A percentile compares a stretch with the other conserved stretches of the same genome.
Evolutionary conservation across 1,140 invertebrate species (phyloP).

Genomic region (Calycopis cecrops): DNA sequence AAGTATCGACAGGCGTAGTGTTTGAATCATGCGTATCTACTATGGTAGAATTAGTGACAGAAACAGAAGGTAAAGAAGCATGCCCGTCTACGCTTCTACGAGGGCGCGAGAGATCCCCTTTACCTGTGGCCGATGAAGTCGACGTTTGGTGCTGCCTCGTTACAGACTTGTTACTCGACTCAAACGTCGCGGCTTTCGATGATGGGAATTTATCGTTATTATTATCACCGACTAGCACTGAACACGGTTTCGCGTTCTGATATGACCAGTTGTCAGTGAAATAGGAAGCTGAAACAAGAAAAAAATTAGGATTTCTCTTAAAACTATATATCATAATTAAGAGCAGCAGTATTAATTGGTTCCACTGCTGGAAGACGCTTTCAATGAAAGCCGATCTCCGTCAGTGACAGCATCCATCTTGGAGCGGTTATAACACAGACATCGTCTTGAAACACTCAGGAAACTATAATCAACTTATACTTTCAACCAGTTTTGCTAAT

Average conservation of each 20-base stretch:
- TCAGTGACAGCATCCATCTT: too few species aligned
- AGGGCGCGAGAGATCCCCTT: constrained; percentile 74
- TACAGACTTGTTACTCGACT: constrained; percentile 78
- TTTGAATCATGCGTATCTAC: constrained; percentile 68
- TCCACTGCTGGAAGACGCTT: too few species aligned
- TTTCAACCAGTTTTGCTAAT: too few species aligned
- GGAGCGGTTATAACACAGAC: too few species aligned
- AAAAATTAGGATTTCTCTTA: neutral
- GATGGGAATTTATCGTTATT: constrained; percentile 78
- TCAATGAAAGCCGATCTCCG: too few species aligned
- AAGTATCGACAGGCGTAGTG: constrained; percentile 57
- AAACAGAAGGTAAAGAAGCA: constrained; percentile 70
- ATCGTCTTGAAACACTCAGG: too few species aligned
- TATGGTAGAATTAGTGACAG: constrained; percentile 61
- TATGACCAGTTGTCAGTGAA: constrained; percentile 86
- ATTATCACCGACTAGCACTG: constrained; percentile 86
- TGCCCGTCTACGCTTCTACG: constrained; percentile 81
- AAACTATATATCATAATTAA: too few species aligned
- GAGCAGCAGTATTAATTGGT: too few species aligned
- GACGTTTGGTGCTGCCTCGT: constrained; percentile 73
- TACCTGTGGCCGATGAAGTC: constrained; percentile 76
- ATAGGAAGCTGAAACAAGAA: constrained; percentile 78
- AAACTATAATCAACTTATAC: too few species aligned
- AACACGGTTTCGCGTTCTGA: constrained; percentile 85
- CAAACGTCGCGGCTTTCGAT: constrained; percentile 78